A percentile compares a stretch with the other conserved stretches of the same genome.
Conservation (phyloP, 1,140 invertebrate species). For the Pinna nobilis region DNA sequence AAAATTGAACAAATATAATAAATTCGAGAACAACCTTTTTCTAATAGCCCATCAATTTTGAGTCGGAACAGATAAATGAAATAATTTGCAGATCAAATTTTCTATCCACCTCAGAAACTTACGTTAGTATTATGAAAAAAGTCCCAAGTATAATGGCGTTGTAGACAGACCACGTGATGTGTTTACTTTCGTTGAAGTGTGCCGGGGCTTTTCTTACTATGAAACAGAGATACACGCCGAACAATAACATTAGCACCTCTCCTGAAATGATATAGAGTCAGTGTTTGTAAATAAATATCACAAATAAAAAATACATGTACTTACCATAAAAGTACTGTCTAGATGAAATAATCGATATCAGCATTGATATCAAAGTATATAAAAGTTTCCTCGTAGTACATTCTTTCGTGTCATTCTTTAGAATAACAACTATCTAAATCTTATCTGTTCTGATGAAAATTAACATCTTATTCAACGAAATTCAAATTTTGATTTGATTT, state of each 20-base stretch:
- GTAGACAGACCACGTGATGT: slow-evolving; percentile 95
- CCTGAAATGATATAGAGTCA: slow-evolving; percentile 75
- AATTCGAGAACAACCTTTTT: not conserved
- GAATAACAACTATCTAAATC: no score
- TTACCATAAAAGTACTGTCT: not conserved
- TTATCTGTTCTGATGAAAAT: no score
- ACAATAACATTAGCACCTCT: slow-evolving; percentile 90
- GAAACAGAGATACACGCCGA: slow-evolving; percentile 92
- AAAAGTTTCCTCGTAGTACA: no score
- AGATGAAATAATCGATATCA: not conserved
- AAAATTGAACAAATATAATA: not conserved
- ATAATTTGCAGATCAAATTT: not conserved
- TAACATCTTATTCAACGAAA: no score
- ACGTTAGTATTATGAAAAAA: slow-evolving; percentile 93
- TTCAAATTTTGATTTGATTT: no score
- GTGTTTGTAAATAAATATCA: not conserved
- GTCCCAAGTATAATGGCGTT: slow-evolving; percentile 94
- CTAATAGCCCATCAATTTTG: not conserved
- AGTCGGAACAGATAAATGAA: not conserved
- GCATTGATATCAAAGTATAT: not conserved
- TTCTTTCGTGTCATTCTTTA: no score
- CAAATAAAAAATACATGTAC: not conserved
- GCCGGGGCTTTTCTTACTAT: slow-evolving; percentile 93
- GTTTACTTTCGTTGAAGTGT: slow-evolving; percentile 92
- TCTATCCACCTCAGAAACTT: slow-evolving; percentile 76